Conservation (phyloP, 2,797 vertebrate species). For the Cetoscarus ocellatus region DNA sequence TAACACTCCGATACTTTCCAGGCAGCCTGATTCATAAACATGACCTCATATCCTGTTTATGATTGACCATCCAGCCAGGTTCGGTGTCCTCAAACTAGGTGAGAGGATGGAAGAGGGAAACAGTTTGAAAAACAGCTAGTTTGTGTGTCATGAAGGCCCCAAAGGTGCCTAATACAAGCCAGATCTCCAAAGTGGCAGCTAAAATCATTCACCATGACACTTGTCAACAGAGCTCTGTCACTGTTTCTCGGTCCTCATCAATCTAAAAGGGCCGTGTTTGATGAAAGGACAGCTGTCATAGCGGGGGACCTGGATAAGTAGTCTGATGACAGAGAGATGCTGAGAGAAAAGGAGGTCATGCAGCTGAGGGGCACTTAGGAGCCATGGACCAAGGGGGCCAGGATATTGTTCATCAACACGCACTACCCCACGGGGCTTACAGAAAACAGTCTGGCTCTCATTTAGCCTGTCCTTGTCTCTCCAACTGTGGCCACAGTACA, state of each 20-base stretch:
- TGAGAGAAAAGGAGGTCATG: constrained; percentile 69
- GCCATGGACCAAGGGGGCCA: constrained; percentile 60
- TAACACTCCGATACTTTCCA: constrained; percentile 47
- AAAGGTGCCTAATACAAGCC: constrained; percentile 26
- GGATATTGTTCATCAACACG: constrained; percentile 77
- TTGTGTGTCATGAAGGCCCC: constrained; percentile 1
- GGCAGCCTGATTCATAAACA: constrained; percentile 42
- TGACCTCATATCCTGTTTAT: constrained; percentile 52
- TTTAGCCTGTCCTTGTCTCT: constrained; percentile 52
- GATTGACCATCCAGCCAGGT: constrained; percentile 2
- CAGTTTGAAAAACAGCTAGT: constrained; percentile 1
- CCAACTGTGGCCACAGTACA: constrained; percentile 39
- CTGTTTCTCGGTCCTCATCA: constrained; percentile 58
- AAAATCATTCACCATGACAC: constrained; percentile 61
- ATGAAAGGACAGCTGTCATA: constrained; percentile 79
- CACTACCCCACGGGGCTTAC: constrained; percentile 63
- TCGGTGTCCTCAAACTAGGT: constrained; percentile 9
- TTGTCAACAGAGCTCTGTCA: constrained; percentile 58
- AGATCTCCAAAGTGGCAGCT: constrained; percentile 39
- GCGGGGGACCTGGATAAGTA: constrained; percentile 66
- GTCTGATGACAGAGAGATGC: constrained; percentile 75
- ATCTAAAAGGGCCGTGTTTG: constrained; percentile 66
- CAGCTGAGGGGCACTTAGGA: constrained; percentile 71
- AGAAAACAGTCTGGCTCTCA: constrained; percentile 68
- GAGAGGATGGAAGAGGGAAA: constrained; percentile 2